A percentile compares a stretch with the other conserved stretches of the same genome.
These are phyloP conservation scores for Daubentonia madagascariensis DNA, from an alignment of 2,113 vertebrate species.

Conservation along the genomic window DNA sequence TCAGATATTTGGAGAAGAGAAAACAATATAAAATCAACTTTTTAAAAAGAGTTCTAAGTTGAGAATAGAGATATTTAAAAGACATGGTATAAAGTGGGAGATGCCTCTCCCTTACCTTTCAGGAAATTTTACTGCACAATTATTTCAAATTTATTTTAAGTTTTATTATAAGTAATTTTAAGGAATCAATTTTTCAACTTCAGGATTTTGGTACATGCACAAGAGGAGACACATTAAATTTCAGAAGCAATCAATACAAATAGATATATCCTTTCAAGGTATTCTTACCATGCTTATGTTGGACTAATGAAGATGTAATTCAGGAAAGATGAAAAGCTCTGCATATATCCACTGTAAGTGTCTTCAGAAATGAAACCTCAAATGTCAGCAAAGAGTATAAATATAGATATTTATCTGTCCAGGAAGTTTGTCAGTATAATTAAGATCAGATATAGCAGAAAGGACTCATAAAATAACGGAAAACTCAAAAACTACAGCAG, in stretches of 20 bases:
- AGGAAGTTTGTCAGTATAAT: not conserved
- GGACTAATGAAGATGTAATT: not conserved
- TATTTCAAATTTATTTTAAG: not conserved
- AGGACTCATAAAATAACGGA: not conserved
- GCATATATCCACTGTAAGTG: not conserved
- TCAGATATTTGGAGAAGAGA: not conserved
- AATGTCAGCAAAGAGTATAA: not conserved
- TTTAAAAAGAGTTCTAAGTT: not conserved
- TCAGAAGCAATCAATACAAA: not conserved
- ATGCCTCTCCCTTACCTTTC: not conserved
- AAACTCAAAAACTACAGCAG: not conserved
- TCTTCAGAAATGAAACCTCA: not conserved
- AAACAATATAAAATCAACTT: not conserved
- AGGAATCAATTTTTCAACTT: not conserved
- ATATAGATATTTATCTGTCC: not conserved
- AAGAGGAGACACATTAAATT: not conserved
- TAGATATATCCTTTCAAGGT: not conserved
- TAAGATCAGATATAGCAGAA: not conserved
- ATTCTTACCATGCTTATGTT: not conserved
- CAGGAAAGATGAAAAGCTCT: not conserved
- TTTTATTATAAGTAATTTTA: not conserved
- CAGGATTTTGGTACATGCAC: not conserved
- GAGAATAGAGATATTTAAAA: not conserved
- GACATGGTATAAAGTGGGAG: not conserved
- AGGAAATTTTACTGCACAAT: not conserved